Base-by-base conservation (phyloP, 2,797 vertebrate species). In the Remorina albescens region DNA sequence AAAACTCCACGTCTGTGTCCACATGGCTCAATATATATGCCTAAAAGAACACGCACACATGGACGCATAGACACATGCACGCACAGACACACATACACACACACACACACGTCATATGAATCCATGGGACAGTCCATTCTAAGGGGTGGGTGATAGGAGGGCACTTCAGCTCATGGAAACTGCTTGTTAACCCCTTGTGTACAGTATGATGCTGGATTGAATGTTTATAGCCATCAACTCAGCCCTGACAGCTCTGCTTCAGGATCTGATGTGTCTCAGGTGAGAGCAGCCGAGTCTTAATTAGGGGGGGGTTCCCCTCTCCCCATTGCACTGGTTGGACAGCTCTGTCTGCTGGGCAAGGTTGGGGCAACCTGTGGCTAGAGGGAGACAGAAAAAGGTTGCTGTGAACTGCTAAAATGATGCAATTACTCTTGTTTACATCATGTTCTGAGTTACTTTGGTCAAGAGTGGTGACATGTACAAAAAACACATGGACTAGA, bases 1-100 rank as follows among this genome's bases (percentile, higher is more conserved):
- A 78, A 85, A 92, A 92, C 89, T 92, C 79, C 84, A 90, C 83
- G 72, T 88, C 89, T 87, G 73, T 69, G 93, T 89, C 93, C 93
- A 93, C 88, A 94, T 93, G 93, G 93, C 93, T 87, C 96, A 87
- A 90, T 98, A 96, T 98, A 98, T 97, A 98, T 94, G 95, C 96
- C 92, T 90, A 93, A 95, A 93, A 90, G 94, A 93, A 94, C 91
- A 92, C 93, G 91, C 89, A 81, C 71, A 0, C 73, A 4, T 58
- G 8, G 61, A 47, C 51, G 41, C 70, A 46, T 75, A 53, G 28
- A 11, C 54, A 23, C 41, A 13, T 56, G 21, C 58, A 30, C 49
- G 25, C 68, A 34, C 54, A 56, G 58, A 62, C 74, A 60, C 66
- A 68, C 65, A 71, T 67, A 67, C 63, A 70, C 77, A 80, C 67